Base-by-base conservation (phyloP, 2,797 vertebrate species). In the Rhabdophis nuchalis region DNA sequence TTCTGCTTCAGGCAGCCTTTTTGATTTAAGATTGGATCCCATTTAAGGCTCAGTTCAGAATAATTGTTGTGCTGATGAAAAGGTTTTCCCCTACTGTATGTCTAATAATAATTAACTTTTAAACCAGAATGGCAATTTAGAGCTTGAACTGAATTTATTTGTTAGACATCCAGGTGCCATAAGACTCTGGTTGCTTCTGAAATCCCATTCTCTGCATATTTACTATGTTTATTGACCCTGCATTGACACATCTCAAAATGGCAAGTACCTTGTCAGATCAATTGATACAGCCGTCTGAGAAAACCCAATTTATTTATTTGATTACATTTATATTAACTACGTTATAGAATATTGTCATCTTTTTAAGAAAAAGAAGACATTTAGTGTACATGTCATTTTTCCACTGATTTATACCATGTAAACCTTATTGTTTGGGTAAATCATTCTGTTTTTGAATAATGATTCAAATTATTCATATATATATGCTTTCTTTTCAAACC, bases 1-100 rank as follows among this genome's bases (percentile, higher is more conserved):
- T 95, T 95, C 90, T 95, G 90, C 94, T 94, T 94, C 93, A 94
- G 93, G 90, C 60, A 93, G 86, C 87, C 90, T 92, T 56, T 91
- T 91, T 58, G 95, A 87, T 3, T n/a, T 92, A 58, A 90, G 95
- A 95, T 93, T 94, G 93, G 92, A 91, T 92, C 90, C 92, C 29
- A 89, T 90, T 90, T 10, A 60, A 46, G 90, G 85, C 29, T 72
- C 18, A 25, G 32, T 87, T 27, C 29, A 60, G 13, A 11, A 68
- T 12, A 82, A 57, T 25, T n/a, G 36, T 77, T 77, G 36, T 52
- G 8, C 29, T 36, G 82, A 56, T 86, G 12, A 64, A 60, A n/a
- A 86, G 13, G 29, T 56, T 56, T 46, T 14, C 14, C 3, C 16
- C 52, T 23, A 12, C 36, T 25, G 64, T 32, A 18, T 72, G 13